phyloP scores from a whole-genome alignment of 2,797 vertebrate species.

The Semotilus atromaculatus region DNA sequence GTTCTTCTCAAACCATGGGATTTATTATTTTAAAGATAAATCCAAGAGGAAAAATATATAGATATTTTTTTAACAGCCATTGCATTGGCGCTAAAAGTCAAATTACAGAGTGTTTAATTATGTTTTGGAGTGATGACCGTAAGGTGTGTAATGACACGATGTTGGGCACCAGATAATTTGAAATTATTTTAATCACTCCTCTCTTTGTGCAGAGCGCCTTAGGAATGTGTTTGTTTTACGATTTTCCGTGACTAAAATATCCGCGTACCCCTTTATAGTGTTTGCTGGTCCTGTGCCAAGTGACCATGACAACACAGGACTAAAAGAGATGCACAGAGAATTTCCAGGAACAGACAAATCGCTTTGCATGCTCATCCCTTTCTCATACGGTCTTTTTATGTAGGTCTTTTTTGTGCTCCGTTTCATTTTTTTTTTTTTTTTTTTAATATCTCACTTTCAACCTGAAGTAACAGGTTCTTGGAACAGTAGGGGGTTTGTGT shows the following conservation, averaged over 20 bases:
- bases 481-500: slow-evolving; percentile 24
- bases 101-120: slow-evolving; percentile 2
- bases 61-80: neutral
- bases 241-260: slow-evolving; percentile 33
- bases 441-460: neutral
- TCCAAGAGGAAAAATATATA: neutral
- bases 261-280: slow-evolving; percentile 30
- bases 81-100: neutral
- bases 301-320: slow-evolving; percentile 64
- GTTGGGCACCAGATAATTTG: slow-evolving; percentile 56
- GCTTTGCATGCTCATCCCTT: neutral
- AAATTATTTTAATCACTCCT: slow-evolving; percentile 56
- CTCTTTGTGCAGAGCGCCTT: slow-evolving; percentile 29
- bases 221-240: slow-evolving; percentile 56
- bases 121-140: neutral
- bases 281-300: slow-evolving; percentile 62
- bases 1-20: neutral
- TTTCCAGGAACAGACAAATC: slow-evolving; percentile 38
- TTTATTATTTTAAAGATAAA: neutral
- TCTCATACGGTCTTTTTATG: neutral
- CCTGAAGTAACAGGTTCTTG: slow-evolving; percentile 25
- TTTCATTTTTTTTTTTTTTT: neutral
- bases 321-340: slow-evolving; percentile 59
- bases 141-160: neutral
- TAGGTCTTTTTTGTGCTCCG: neutral